Conservation (phyloP, 2,113 vertebrate genomes). For the Paraplagusia blochii region DNA sequence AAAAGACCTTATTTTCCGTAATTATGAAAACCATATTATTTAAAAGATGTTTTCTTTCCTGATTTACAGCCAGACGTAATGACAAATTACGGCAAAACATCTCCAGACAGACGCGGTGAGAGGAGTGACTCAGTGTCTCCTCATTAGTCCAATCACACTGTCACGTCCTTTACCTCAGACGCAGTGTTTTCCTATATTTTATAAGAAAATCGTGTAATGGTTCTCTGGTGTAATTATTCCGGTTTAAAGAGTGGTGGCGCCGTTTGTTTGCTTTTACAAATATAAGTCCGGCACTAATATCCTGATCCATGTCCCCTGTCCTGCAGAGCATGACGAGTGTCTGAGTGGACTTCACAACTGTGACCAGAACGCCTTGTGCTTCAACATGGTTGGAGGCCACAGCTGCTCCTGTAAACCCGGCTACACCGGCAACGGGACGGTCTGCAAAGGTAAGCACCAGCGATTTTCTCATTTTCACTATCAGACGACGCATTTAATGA, state of each 20-base stretch:
- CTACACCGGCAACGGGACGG: constrained; percentile 90
- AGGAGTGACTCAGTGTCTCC: constrained; percentile 22
- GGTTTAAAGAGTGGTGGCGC: constrained; percentile 8
- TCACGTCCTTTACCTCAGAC: constrained; percentile 3
- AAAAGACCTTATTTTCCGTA: constrained; percentile 6
- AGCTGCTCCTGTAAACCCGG: constrained; percentile 96
- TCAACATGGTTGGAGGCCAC: constrained; percentile 96
- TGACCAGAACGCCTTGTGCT: constrained; percentile 93
- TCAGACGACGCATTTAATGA: no score
- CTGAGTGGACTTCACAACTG: constrained; percentile 91
- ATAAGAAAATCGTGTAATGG: constrained; percentile 10
- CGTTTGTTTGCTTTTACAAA: not conserved
- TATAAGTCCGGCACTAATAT: no score
- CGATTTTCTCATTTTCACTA: no score
- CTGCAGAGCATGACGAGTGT: constrained; percentile 93
- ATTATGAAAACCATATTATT: constrained; percentile 7
- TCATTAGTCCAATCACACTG: constrained; percentile 30
- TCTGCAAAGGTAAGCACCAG: constrained; percentile 86
- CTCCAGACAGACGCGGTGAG: constrained; percentile 3
- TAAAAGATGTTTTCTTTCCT: not conserved
- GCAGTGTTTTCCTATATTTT: not conserved
- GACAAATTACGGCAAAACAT: constrained; percentile 29
- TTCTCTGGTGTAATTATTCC: no score
- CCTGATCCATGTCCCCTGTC: not conserved
- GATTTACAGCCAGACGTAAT: constrained; percentile 15